phyloP scores from a whole-genome alignment of 2,888 invertebrate species.

The Gymnosoma rotundatum region DNA sequence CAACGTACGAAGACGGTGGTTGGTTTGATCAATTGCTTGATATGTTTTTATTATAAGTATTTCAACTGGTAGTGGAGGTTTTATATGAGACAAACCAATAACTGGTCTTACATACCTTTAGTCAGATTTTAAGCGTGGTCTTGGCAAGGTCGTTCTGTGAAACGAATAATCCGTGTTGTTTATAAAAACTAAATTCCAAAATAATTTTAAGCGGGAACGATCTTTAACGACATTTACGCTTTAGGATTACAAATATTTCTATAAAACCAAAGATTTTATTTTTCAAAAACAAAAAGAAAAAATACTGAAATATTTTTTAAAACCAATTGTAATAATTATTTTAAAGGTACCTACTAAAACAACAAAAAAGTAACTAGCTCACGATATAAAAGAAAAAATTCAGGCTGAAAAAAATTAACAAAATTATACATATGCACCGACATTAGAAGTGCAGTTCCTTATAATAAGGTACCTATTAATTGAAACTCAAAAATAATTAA shows the following conservation, averaged over 20 bases:
- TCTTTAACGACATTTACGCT: slow-evolving; percentile 45
- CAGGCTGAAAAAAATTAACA: too few relatives aligned
- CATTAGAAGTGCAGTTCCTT: background rate
- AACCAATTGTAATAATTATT: slow-evolving; percentile 15
- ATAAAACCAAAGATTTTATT: slow-evolving; percentile 51
- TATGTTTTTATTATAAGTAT: slow-evolving; percentile 32
- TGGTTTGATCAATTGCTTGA: slow-evolving; percentile 66
- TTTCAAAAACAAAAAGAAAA: slow-evolving; percentile 47
- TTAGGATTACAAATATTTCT: slow-evolving; percentile 21
- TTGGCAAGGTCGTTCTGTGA: slow-evolving; percentile 67
- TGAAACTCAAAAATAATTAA: background rate
- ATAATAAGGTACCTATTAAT: background rate
- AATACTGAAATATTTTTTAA: slow-evolving; percentile 50
- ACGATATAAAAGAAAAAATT: background rate
- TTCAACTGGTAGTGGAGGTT: slow-evolving; percentile 49
- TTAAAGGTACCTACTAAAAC: slow-evolving; percentile 34
- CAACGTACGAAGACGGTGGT: slow-evolving; percentile 62
- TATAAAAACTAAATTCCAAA: background rate
- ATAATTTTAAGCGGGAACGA: slow-evolving; percentile 64
- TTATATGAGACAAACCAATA: slow-evolving; percentile 57
- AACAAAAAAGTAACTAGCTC: background rate
- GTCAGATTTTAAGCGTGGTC: slow-evolving; percentile 70
- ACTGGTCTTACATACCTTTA: slow-evolving; percentile 69
- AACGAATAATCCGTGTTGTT: slow-evolving; percentile 51
- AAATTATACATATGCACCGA: too few relatives aligned